Base-by-base conservation (phyloP, 1,140 invertebrate species). In the Drosophila repleta region DNA sequence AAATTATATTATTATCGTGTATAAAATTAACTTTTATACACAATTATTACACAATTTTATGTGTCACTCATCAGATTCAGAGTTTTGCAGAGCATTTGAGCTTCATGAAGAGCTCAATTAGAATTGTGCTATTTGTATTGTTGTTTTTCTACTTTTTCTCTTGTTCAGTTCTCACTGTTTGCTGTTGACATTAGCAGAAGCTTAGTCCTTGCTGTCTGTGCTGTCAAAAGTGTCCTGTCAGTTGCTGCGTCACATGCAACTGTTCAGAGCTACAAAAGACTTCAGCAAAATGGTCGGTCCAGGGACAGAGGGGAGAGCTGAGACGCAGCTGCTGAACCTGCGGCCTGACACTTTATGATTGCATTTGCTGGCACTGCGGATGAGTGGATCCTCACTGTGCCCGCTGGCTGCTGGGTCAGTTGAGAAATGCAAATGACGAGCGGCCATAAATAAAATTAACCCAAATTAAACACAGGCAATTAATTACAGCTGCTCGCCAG, bases 391-490 rank as follows among this genome's bases (percentile, higher is more conserved):
- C 17, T 21, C 18, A 13, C 8, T 51, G 49, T 20, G 10, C 29
- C 20, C 21, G 49, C 41, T 53, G 46, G 17, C 58, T 60, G 68
- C 76, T 81, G 37, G 20, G 35, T 57, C 49, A 53, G 43, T 61
- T 66, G 37, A 11, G 45, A 60, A 79, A 73, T 74, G 79, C 70
- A 76, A 88, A 73, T 88, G 67, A 88, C 83, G 76, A 82, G 75
- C 75, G 53, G 63, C 69, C 79, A 88, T 89, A 88, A 88, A 88
- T 89, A 88, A 88, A 88, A 89, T 88, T 89, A 88, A 88, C 84
- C 79, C 83, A 89, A 81, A 88, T 83, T 88, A 84, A 89, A 89
- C 84, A 88, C 83, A 83, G 79, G 58, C 83, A 83, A 88, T 88
- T 88, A 88, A 88, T 88, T 88, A 88, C 79, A 62, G 65, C 51